These are phyloP conservation scores for Cheilosia soror DNA, from an alignment of 2,888 invertebrate genomes.

Conservation along the genomic window DNA sequence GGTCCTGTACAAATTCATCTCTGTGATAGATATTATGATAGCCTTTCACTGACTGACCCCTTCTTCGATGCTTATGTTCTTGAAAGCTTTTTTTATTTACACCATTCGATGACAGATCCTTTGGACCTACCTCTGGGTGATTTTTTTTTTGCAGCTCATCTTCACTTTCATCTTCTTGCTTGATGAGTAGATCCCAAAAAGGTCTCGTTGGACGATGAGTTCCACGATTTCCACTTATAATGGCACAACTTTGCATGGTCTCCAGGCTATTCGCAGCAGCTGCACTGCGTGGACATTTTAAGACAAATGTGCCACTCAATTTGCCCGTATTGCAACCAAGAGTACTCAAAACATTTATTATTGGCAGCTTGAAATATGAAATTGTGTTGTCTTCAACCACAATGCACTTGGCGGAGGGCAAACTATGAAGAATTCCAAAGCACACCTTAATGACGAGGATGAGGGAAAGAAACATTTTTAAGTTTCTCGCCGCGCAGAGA, in stretches of 20 bases:
- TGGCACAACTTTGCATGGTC: conserved; percentile 50
- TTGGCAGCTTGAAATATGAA: conserved; percentile 59
- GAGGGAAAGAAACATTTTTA: conserved; percentile 41
- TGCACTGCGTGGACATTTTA: conserved; percentile 57
- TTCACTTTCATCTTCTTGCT: neutral
- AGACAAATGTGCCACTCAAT: conserved; percentile 40
- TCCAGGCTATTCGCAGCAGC: neutral
- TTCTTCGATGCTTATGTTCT: conserved; percentile 91
- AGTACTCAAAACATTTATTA: conserved; percentile 34
- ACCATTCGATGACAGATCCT: neutral
- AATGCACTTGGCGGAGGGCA: conserved; percentile 29
- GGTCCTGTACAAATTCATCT: conserved; percentile 93
- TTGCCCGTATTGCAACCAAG: conserved; percentile 59
- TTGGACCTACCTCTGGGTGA: neutral
- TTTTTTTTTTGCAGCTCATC: neutral
- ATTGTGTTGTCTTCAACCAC: conserved; percentile 68
- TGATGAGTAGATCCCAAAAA: conserved; percentile 36
- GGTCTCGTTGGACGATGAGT: conserved; percentile 11
- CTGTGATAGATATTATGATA: conserved; percentile 94
- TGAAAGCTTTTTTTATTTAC: conserved; percentile 28
- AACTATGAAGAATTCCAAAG: conserved; percentile 40
- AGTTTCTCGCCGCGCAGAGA: conserved; percentile 5
- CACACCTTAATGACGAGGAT: conserved; percentile 20
- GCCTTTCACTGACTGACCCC: conserved; percentile 91
- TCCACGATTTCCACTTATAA: conserved; percentile 30